Evolutionary conservation across 2,888 invertebrate species (phyloP).

Genomic region (Gibbula magus): DNA sequence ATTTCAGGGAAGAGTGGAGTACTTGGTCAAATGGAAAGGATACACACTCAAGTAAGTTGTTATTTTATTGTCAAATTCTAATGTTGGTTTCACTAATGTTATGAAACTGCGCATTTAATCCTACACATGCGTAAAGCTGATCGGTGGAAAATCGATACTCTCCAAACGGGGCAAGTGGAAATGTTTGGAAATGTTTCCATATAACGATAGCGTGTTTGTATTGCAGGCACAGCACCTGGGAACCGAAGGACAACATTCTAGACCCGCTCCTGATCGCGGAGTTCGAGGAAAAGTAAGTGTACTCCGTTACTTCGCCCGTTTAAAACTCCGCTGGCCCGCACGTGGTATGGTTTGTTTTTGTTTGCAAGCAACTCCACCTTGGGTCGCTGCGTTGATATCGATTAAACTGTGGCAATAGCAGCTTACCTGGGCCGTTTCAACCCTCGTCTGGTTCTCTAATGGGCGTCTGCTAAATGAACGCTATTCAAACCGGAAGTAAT

Average conservation of each 20-base stretch:
- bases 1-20: conserved; percentile 93
- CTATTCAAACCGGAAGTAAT: conserved; percentile 10
- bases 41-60: conserved; percentile 92
- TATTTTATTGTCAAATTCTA: background rate
- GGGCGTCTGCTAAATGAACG: background rate
- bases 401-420: background rate
- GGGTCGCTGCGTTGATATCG: background rate
- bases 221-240: conserved; percentile 44
- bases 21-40: conserved; percentile 98
- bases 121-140: conserved; percentile 11
- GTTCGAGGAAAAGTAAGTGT: conserved; percentile 34
- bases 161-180: background rate
- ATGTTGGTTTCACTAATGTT: background rate
- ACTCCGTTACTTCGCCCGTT: background rate
- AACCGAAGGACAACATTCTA: conserved; percentile 45
- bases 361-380: background rate
- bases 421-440: background rate
- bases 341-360: conserved; percentile 19
- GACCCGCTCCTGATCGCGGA: conserved; percentile 43
- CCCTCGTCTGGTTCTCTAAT: background rate
- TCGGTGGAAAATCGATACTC: background rate
- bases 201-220: background rate
- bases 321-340: background rate
- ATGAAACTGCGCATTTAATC: conserved; percentile 24
- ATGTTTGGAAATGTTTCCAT: background rate